Conservation (phyloP, 2,888 invertebrate species). For the Melieria crassipennis region DNA sequence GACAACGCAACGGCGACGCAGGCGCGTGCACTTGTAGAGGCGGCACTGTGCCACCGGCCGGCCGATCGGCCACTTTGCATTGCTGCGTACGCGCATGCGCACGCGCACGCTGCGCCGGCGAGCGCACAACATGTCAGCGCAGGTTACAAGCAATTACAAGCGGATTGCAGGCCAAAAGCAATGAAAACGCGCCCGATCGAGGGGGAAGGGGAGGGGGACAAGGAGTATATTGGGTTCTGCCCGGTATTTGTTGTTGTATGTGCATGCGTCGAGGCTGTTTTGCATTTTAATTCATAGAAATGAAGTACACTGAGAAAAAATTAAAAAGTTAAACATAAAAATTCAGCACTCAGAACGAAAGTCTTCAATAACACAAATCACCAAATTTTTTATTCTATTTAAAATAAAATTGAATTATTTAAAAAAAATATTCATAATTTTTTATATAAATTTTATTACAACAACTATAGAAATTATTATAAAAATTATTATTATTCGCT, state of each 20-base stretch:
- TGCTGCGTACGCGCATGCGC: not conserved
- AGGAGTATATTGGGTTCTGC: not conserved
- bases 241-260: not conserved
- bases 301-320: not conserved
- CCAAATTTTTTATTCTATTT: too few species aligned
- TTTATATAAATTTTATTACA: too few species aligned
- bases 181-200: not conserved
- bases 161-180: not conserved
- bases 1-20: too few species aligned
- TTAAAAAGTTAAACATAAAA: too few species aligned
- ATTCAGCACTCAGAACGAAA: too few species aligned
- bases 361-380: too few species aligned
- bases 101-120: not conserved
- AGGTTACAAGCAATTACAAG: conserved; percentile 22
- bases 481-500: too few species aligned
- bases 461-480: too few species aligned
- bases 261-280: not conserved
- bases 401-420: too few species aligned
- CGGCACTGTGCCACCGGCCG: not conserved
- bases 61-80: too few species aligned
- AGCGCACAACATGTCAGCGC: conserved; percentile 12
- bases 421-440: too few species aligned
- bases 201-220: not conserved
- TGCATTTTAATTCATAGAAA: conserved; percentile 4
- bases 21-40: conserved; percentile 10